phyloP scores from a whole-genome alignment of 1,140 invertebrate genomes.

The Ostrea denselamellosa region DNA sequence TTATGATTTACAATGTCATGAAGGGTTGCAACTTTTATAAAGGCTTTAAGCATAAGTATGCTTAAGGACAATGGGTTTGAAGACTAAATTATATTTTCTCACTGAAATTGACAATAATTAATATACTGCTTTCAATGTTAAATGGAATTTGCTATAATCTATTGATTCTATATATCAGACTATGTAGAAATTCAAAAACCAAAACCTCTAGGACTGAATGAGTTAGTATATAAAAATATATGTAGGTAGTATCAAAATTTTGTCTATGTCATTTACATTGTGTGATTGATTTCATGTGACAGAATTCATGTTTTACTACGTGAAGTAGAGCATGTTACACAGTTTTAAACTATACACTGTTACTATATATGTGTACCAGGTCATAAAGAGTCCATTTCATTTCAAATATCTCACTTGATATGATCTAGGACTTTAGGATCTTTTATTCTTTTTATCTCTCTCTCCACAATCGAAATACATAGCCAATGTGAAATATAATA shows the following conservation, averaged over 20 bases:
- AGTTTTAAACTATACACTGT: not conserved
- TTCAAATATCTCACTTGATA: not conserved
- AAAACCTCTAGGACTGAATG: not conserved
- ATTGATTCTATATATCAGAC: not conserved
- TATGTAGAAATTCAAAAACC: not conserved
- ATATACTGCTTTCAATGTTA: not conserved
- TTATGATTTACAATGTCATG: slow-evolving; percentile 20
- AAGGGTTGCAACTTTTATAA: not conserved
- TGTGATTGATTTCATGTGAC: not conserved
- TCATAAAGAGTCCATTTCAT: not conserved
- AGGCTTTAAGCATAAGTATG: not conserved
- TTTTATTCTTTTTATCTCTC: too few species aligned
- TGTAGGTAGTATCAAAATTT: not conserved
- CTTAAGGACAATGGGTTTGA: not conserved
- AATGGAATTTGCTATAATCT: too few species aligned
- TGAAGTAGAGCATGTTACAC: not conserved
- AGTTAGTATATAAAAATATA: not conserved
- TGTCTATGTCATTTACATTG: not conserved
- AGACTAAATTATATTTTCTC: not conserved
- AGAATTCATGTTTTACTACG: not conserved
- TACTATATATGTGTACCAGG: not conserved
- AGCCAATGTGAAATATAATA: too few species aligned
- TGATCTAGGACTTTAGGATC: too few species aligned
- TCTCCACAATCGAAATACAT: too few species aligned
- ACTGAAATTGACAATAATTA: not conserved